phyloP scores from a whole-genome alignment of 2,113 vertebrate species.

The Labeo rohita region DNA sequence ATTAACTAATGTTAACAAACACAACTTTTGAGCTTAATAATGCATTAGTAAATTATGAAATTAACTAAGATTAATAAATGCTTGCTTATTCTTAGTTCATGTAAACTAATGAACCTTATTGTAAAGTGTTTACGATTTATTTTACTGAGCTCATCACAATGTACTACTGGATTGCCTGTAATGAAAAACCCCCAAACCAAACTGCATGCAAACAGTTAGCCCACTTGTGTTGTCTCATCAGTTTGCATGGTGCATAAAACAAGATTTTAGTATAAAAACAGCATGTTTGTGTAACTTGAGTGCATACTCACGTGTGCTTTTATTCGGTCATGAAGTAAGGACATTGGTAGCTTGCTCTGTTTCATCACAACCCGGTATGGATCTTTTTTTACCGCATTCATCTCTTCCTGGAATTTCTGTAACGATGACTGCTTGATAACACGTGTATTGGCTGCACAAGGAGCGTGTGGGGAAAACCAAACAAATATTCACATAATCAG shows the following conservation, averaged over 20 bases:
- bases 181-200: not conserved
- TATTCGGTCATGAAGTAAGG: constrained; percentile 87
- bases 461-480: not conserved
- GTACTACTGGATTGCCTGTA: not conserved
- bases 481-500: not conserved
- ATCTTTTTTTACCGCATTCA: constrained; percentile 89
- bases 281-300: not conserved
- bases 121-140: not conserved
- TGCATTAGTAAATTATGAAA: no score
- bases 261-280: not conserved
- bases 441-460: constrained; percentile 88
- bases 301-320: constrained; percentile 88
- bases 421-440: constrained; percentile 96
- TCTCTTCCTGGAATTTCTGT: constrained; percentile 97
- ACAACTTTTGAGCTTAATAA: no score
- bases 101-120: no score
- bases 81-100: no score
- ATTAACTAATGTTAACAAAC: no score
- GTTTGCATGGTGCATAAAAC: not conserved
- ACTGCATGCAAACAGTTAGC: not conserved
- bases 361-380: constrained; percentile 95
- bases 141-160: not conserved
- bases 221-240: not conserved
- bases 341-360: constrained; percentile 92
- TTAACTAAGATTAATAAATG: no score